These are phyloP conservation scores for Cistogaster globosa DNA, from an alignment of 2,888 invertebrate species.

Conservation along the genomic window DNA sequence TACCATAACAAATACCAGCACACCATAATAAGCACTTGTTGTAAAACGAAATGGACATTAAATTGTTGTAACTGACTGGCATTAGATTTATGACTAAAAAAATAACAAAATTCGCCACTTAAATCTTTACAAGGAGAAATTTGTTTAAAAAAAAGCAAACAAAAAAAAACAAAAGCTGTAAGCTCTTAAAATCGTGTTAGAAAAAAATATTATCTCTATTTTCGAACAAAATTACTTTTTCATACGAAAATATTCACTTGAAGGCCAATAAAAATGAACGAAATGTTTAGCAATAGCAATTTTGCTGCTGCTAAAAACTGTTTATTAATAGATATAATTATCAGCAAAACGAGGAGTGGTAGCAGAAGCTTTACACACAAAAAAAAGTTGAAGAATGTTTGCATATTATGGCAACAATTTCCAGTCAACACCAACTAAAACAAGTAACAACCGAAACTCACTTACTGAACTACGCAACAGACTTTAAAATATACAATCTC, in stretches of 20 bases:
- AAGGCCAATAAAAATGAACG: constrained; percentile 37
- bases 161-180: constrained; percentile 14
- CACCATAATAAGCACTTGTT: neutral
- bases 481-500: constrained; percentile 27
- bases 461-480: constrained; percentile 8
- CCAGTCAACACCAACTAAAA: constrained; percentile 57
- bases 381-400: constrained; percentile 60
- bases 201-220: constrained; percentile 39
- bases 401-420: constrained; percentile 64
- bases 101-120: constrained; percentile 42
- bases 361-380: neutral
- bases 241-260: constrained; percentile 23
- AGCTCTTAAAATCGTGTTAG: neutral
- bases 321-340: constrained; percentile 22
- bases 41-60: constrained; percentile 40
- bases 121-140: constrained; percentile 15
- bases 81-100: constrained; percentile 64
- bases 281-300: constrained; percentile 8
- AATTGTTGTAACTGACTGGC: constrained; percentile 32
- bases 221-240: neutral
- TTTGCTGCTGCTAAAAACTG: neutral
- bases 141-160: no score
- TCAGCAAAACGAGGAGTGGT: neutral
- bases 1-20: neutral
- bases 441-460: constrained; percentile 39